Evolutionary conservation across 1,140 invertebrate genomes (phyloP).

Genomic region (Sweltsa coloradensis): DNA sequence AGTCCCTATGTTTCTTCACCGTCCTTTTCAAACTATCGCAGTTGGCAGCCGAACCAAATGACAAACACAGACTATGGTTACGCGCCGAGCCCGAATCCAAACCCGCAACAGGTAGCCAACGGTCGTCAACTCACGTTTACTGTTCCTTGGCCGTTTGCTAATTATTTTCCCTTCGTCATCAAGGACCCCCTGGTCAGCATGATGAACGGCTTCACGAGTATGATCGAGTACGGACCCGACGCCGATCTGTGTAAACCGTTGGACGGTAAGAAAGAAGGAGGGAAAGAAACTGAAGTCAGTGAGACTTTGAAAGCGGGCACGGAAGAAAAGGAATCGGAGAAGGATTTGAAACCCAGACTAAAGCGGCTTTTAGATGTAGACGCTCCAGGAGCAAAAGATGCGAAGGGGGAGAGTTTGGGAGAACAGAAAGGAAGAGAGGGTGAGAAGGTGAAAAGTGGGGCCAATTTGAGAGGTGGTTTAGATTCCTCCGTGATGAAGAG

Average conservation of each 20-base stretch:
- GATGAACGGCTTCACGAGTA: constrained; percentile 34
- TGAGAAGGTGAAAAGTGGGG: too few relatives aligned
- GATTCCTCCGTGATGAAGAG: too few relatives aligned
- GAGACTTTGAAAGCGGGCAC: not conserved
- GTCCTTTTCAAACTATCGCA: too few relatives aligned
- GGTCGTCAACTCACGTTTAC: too few relatives aligned
- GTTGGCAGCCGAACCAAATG: too few relatives aligned
- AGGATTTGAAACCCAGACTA: not conserved
- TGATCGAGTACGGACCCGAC: constrained; percentile 41
- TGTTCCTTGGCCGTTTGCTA: constrained; percentile 4
- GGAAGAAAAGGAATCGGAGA: not conserved
- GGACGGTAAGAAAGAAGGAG: not conserved
- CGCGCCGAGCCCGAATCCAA: too few relatives aligned
- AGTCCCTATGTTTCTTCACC: too few relatives aligned
- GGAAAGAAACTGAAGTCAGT: too few relatives aligned
- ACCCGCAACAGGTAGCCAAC: too few relatives aligned
- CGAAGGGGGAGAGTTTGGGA: not conserved
- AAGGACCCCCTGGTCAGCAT: constrained; percentile 39
- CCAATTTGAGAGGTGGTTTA: too few relatives aligned
- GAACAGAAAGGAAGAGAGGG: too few relatives aligned
- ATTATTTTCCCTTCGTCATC: constrained; percentile 37
- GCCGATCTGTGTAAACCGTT: constrained; percentile 33
- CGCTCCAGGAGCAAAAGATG: not conserved
- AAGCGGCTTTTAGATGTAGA: not conserved
- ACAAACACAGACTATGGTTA: too few relatives aligned